Base-by-base conservation (phyloP, 1,140 invertebrate species). In the Lasaia peninsularis region DNA sequence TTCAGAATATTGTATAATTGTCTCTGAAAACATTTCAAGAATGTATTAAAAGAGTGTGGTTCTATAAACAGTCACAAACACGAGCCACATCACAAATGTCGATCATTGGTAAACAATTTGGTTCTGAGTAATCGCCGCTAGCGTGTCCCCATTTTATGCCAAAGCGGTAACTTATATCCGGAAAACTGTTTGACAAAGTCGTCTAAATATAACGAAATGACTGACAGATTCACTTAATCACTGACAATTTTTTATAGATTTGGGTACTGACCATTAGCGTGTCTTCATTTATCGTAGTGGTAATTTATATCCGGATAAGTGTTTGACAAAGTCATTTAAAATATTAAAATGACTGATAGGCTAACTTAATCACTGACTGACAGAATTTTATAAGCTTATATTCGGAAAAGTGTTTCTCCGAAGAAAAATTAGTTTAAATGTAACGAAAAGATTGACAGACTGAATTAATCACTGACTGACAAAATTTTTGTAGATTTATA, bases 91-190 rank as follows among this genome's bases (percentile, higher is more conserved):
- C 65, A 63, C 59, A 58, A 69, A 70, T 62, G 68, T 69, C 64
- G 67, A 73, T 75, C 73, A 64, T 55, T 52, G 52, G 57, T 63
- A 83, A 81, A 84, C 80, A 81, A 78, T 73, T 60, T 60, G 12
- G 40, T 72, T 79, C 75, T 68, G 52, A 69, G 75, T 75, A 80
- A 71, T 63, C 63, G 52, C 32, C 32, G 40, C 44, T 51, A 63
- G 11, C 58, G 60, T 67, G 78, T 56, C 73, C 75, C 53, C 65
- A 53, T 64, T 80, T 67, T 63, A 67, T 33, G 58, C 48, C 71
- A 74, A 75, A 70, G 66, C 59, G 55, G 24, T 28, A 9, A 32
- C 24, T 32, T 32, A 21, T 52, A 52, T 52, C 24, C 24, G 24
- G 50, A 32, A 52, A 52, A 44, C 40, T n/a, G 48, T 12, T 21